Percentiles rank a stretch among this genome's conserved stretches.
These are phyloP conservation scores for Boulengeromyrus knoepffleri DNA, from an alignment of 2,113 vertebrate genomes.

Conservation along the genomic window DNA sequence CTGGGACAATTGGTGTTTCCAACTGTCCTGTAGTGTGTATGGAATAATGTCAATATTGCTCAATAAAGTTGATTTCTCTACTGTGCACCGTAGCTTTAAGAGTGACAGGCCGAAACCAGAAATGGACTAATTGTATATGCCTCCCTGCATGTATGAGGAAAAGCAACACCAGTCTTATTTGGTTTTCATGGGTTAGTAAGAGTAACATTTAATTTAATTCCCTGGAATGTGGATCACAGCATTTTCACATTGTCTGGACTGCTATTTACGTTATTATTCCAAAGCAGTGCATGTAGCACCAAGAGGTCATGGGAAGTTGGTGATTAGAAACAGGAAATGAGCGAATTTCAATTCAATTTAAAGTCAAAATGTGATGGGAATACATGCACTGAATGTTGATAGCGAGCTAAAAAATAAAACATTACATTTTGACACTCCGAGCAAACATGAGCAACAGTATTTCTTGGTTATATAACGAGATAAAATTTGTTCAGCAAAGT, in stretches of 20 bases:
- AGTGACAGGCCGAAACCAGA: background rate
- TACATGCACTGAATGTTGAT: background rate
- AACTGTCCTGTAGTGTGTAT: background rate
- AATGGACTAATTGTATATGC: background rate
- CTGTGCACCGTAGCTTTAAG: background rate
- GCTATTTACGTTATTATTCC: background rate
- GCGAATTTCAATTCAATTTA: background rate
- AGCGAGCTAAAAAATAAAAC: background rate
- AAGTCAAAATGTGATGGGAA: background rate
- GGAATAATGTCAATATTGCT: background rate
- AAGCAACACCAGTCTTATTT: background rate
- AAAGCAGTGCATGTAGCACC: background rate
- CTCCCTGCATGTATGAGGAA: background rate
- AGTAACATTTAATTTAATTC: background rate
- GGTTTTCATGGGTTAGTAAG: background rate
- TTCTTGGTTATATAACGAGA: background rate
- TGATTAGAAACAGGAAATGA: background rate
- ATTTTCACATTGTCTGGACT: background rate
- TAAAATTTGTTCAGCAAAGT: background rate
- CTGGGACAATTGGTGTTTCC: background rate
- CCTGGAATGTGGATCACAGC: background rate
- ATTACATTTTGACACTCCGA: background rate
- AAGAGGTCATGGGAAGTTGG: background rate
- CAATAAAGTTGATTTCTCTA: background rate
- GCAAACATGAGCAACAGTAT: background rate